These are phyloP conservation scores for Phaethon lepturus DNA, from an alignment of 2,113 vertebrate species.

Conservation along the genomic window DNA sequence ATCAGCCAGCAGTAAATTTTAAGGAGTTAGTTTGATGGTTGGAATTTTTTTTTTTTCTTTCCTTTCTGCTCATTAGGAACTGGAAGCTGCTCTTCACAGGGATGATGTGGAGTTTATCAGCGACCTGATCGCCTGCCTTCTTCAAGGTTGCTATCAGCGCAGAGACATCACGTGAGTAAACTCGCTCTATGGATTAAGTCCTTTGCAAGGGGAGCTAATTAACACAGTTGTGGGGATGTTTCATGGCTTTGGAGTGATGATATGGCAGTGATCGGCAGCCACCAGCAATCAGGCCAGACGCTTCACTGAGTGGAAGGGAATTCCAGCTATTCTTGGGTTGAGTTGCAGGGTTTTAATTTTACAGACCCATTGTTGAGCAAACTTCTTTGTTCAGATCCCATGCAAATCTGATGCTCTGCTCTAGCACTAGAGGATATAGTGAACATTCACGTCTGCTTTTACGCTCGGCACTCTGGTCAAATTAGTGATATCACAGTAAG, in stretches of 20 bases:
- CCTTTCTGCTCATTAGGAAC: conserved; percentile 80
- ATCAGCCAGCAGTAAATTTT: background rate
- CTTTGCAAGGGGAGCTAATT: conserved; percentile 40
- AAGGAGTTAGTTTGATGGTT: conserved; percentile 19
- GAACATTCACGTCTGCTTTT: background rate
- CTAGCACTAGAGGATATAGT: background rate
- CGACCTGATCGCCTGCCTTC: conserved; percentile 90
- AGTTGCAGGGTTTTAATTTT: conserved; percentile 1
- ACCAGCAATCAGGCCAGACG: conserved; percentile 3
- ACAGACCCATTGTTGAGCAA: background rate
- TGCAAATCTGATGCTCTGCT: background rate
- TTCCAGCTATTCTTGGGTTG: background rate
- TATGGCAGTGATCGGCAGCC: conserved; percentile 2
- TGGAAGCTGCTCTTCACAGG: conserved; percentile 92
- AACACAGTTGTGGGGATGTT: background rate
- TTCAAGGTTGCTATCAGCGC: conserved; percentile 98
- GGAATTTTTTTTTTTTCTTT: background rate
- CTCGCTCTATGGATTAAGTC: background rate
- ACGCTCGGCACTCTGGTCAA: background rate
- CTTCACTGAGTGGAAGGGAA: background rate
- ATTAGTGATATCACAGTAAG: background rate
- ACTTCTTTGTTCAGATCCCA: background rate
- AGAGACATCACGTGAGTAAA: conserved; percentile 95
- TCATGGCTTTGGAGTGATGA: conserved; percentile 32
- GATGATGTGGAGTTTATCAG: conserved; percentile 93